Conservation (phyloP, 2,888 invertebrate genomes). For the Diarsia rubi region DNA sequence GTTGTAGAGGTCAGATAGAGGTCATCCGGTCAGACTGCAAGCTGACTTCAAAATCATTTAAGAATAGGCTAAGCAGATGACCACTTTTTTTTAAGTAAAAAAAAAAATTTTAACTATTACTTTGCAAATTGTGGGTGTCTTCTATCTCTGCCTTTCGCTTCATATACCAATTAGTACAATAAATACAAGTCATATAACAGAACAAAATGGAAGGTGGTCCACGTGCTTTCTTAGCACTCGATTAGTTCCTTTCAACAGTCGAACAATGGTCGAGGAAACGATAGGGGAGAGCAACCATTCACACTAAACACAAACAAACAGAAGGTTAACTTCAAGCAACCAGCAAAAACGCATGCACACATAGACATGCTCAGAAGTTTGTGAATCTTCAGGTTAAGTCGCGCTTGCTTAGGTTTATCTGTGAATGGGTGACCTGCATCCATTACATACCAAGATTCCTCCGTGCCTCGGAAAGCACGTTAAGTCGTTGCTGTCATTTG, state of each 20-base stretch:
- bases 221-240: conserved; percentile 51
- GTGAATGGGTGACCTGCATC: too few relatives aligned
- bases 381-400: too few relatives aligned
- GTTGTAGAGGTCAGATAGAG: too few relatives aligned
- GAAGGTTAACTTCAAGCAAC: background rate
- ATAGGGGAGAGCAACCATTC: conserved; percentile 53
- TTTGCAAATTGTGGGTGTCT: too few relatives aligned
- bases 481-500: too few relatives aligned
- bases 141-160: too few relatives aligned
- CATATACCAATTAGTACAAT: background rate
- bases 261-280: conserved; percentile 57
- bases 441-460: too few relatives aligned
- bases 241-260: conserved; percentile 58
- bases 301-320: background rate
- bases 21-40: background rate
- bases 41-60: background rate
- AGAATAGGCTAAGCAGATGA: background rate
- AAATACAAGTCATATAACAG: conserved; percentile 10
- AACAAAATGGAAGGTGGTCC: conserved; percentile 32
- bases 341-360: background rate
- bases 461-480: too few relatives aligned
- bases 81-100: too few relatives aligned
- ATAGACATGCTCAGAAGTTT: background rate
- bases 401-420: too few relatives aligned
- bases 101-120: too few relatives aligned